A percentile compares a stretch with the other conserved stretches of the same genome.
Conservation (phyloP, 2,888 invertebrate species). For the Micoletzkya japonica region DNA sequence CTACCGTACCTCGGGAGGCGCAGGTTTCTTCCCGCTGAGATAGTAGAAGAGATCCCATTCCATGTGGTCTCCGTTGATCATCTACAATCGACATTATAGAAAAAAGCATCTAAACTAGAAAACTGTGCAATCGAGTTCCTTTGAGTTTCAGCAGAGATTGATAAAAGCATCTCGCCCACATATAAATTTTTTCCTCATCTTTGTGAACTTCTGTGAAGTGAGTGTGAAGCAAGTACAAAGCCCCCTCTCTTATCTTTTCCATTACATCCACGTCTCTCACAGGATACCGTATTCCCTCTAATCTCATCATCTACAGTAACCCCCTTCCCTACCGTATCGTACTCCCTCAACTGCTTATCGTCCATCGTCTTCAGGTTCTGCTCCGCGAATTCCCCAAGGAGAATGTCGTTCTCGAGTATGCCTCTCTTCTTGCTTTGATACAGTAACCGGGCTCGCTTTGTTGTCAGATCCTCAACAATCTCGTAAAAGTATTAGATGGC, state of each 20-base stretch:
- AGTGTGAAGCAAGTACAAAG: no score
- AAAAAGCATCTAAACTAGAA: not conserved
- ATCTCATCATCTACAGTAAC: no score
- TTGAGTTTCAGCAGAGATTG: no score
- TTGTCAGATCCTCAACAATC: conserved; percentile 21
- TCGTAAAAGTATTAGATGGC: no score
- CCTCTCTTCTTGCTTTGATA: conserved; percentile 60
- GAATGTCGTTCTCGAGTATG: conserved; percentile 63
- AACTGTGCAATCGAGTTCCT: not conserved
- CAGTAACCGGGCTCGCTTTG: conserved; percentile 27
- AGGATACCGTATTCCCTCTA: not conserved
- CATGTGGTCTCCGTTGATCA: conserved; percentile 62
- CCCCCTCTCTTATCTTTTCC: no score
- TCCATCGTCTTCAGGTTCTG: conserved; percentile 45
- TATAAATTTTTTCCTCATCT: no score
- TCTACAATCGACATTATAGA: conserved; percentile 17
- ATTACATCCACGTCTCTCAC: no score
- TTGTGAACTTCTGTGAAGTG: no score
- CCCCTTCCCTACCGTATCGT: conserved; percentile 45
- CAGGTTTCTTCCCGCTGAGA: conserved; percentile 47
- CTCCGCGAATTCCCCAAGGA: conserved; percentile 63
- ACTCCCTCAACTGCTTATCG: conserved; percentile 44
- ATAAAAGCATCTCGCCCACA: no score
- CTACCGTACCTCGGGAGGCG: conserved; percentile 34
- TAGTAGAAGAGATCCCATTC: conserved; percentile 64